phyloP scores from a whole-genome alignment of 2,888 invertebrate species.

The Rotaria macrura region DNA sequence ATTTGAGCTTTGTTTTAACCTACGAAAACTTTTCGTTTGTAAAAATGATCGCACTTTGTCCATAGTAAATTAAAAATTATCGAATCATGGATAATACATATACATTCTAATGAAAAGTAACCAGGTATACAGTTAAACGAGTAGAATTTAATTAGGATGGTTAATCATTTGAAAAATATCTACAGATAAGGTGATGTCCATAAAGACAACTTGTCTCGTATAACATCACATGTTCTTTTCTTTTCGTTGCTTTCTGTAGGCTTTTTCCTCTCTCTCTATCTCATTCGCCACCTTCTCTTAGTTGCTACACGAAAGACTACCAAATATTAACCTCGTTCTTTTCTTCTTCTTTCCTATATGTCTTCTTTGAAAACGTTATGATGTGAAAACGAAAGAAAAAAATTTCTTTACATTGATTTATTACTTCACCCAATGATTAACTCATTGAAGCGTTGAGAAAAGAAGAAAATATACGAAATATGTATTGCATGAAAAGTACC shows the following conservation, averaged over 20 bases:
- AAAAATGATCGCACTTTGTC: not conserved
- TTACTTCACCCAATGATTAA: not conserved
- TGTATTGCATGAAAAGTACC: not conserved
- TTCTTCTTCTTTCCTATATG: not conserved
- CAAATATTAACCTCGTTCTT: not conserved
- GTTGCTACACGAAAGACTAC: not conserved
- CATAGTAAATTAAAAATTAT: not conserved
- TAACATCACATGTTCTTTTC: not conserved
- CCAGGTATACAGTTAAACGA: not conserved
- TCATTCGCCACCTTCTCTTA: not conserved
- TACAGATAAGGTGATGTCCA: not conserved
- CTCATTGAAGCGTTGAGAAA: not conserved
- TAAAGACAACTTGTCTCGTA: not conserved
- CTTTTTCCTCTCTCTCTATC: not conserved
- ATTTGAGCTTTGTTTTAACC: not conserved
- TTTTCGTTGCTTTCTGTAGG: too few species aligned
- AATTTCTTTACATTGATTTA: not conserved
- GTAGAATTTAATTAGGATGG: not conserved
- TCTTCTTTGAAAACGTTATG: not conserved
- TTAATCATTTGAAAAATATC: too few species aligned
- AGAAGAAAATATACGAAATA: not conserved
- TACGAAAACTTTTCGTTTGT: not conserved
- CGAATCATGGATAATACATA: not conserved
- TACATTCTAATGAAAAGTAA: not conserved
- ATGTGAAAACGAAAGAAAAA: not conserved